phyloP scores from a whole-genome alignment of 23 tunicate genomes.

The Aplidium turbinatum region DNA sequence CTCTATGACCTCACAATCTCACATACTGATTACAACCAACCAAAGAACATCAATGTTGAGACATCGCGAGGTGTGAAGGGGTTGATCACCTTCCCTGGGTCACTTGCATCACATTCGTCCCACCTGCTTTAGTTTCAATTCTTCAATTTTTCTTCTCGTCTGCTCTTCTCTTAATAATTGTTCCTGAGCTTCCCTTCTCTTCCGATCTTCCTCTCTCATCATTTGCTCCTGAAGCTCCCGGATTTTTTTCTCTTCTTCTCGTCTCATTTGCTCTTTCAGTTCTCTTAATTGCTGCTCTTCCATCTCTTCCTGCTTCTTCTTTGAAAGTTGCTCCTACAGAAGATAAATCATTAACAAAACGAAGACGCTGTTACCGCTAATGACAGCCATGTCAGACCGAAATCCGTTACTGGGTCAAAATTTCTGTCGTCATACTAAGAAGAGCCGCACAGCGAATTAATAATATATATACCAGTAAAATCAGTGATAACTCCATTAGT shows the following conservation, averaged over 20 bases:
- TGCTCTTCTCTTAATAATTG: slow-evolving; percentile 22
- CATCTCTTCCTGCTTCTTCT: slow-evolving; percentile 39
- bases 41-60: background rate
- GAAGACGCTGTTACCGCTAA: too few species aligned
- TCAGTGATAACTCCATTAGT: too few species aligned
- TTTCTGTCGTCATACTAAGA: too few species aligned
- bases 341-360: background rate
- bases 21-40: background rate
- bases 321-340: slow-evolving; percentile 35
- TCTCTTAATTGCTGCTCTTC: slow-evolving; percentile 20
- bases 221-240: slow-evolving; percentile 9
- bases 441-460: too few species aligned
- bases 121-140: slow-evolving; percentile 30
- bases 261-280: background rate
- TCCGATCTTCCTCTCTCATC: slow-evolving; percentile 17
- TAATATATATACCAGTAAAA: too few species aligned
- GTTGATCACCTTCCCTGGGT: too few species aligned
- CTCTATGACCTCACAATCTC: background rate
- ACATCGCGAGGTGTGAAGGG: too few species aligned
- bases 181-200: slow-evolving; percentile 24
- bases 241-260: slow-evolving; percentile 30
- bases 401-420: too few species aligned
- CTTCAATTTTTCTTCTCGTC: slow-evolving; percentile 24
- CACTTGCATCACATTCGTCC: too few species aligned
- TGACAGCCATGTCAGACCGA: too few species aligned